phyloP scores from a whole-genome alignment of 2,797 vertebrate species.

The Eurystomus glaucurus region DNA sequence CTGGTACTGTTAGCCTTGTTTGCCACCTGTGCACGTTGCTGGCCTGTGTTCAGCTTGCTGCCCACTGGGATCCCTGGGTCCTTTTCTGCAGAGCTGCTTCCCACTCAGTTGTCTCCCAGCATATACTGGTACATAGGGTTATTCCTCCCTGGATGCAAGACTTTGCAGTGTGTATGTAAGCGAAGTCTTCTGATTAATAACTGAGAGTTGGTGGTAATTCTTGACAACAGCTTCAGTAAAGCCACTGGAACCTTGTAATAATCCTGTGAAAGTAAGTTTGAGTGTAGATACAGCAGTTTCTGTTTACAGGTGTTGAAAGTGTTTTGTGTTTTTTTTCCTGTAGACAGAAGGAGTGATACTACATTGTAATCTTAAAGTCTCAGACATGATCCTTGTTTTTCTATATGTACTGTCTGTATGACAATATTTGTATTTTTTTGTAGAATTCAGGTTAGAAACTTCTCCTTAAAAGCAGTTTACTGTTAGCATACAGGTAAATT shows the following conservation, averaged over 20 bases:
- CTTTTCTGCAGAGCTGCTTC: neutral
- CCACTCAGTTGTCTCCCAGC: neutral
- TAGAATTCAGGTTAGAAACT: neutral
- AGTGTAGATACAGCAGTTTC: neutral
- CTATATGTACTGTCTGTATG: neutral
- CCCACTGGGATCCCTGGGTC: neutral
- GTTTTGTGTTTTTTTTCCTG: neutral
- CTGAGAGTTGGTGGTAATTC: neutral
- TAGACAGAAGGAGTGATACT: neutral
- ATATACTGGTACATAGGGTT: neutral
- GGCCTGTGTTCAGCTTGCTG: neutral
- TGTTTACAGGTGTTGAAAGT: neutral
- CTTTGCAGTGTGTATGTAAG: neutral
- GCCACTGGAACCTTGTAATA: neutral
- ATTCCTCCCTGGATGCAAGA: neutral
- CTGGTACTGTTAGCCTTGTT: neutral
- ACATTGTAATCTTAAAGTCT: neutral
- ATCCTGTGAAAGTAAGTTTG: neutral
- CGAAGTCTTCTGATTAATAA: neutral
- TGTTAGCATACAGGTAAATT: neutral
- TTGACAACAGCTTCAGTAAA: neutral
- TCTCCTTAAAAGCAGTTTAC: neutral
- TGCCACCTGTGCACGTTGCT: fast-evolving
- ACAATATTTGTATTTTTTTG: neutral
- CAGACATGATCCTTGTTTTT: neutral